Evolutionary conservation across 1,140 invertebrate genomes (phyloP).

Genomic region (Drosophila nebulosa): DNA sequence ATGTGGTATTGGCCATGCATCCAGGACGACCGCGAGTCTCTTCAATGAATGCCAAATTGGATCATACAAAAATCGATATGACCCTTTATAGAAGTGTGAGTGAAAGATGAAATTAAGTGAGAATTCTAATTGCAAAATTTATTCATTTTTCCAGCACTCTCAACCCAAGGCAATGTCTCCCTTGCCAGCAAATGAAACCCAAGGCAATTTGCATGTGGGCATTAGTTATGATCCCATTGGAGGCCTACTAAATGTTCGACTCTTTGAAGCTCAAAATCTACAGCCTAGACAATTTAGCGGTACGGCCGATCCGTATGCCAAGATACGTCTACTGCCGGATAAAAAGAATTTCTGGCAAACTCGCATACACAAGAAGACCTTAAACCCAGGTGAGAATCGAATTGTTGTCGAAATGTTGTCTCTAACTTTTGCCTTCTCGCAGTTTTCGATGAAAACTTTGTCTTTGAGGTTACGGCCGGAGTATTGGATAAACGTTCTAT

Average conservation of each 20-base stretch:
- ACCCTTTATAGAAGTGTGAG: constrained; percentile 82
- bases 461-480: constrained; percentile 87
- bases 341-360: constrained; percentile 85
- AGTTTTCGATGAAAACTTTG: constrained; percentile 87
- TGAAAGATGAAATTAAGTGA: background rate
- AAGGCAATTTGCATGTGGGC: constrained; percentile 82
- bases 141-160: constrained; percentile 47
- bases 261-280: constrained; percentile 84
- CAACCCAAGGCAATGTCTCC: constrained; percentile 54
- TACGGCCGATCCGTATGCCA: constrained; percentile 84
- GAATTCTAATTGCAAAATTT: background rate
- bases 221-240: constrained; percentile 82
- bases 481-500: constrained; percentile 82
- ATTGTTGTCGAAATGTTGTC: background rate
- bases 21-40: constrained; percentile 79
- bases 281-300: constrained; percentile 83
- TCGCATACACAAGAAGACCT: constrained; percentile 84
- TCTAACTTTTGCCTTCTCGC: constrained; percentile 48
- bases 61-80: constrained; percentile 83
- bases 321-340: constrained; percentile 84
- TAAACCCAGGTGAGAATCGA: constrained; percentile 82
- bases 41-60: constrained; percentile 83
- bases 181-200: constrained; percentile 68
- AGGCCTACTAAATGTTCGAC: constrained; percentile 82
- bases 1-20: constrained; percentile 82